A percentile compares a stretch with the other conserved stretches of the same genome.
phyloP scores from a whole-genome alignment of 2,888 invertebrate genomes.

The Agonopterix arenella region DNA sequence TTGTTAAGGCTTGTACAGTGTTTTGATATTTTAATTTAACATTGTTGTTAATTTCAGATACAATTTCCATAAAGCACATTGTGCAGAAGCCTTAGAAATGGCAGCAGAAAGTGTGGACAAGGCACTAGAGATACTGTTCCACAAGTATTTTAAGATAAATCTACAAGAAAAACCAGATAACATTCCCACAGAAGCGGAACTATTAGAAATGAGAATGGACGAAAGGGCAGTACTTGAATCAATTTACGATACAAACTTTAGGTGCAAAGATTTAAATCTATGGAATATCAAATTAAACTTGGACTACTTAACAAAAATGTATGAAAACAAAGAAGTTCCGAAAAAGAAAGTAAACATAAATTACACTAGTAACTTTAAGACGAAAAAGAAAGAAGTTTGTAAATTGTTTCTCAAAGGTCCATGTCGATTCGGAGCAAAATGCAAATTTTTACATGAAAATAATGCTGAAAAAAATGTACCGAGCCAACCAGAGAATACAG shows the following conservation, averaged over 20 bases:
- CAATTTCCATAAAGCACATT: constrained; percentile 85
- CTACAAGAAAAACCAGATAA: constrained; percentile 49
- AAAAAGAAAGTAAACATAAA: constrained; percentile 57
- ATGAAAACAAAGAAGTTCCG: constrained; percentile 68
- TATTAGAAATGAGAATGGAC: constrained; percentile 81
- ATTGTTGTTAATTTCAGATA: constrained; percentile 59
- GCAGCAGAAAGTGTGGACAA: constrained; percentile 83
- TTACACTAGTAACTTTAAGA: constrained; percentile 32
- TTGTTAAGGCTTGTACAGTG: too few relatives aligned
- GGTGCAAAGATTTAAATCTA: constrained; percentile 82
- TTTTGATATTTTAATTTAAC: too few relatives aligned
- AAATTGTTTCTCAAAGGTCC: constrained; percentile 80
- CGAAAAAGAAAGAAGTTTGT: constrained; percentile 77
- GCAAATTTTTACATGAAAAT: constrained; percentile 83
- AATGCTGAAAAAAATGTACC: constrained; percentile 41
- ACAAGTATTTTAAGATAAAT: constrained; percentile 80
- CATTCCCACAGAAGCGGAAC: constrained; percentile 65
- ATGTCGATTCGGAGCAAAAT: constrained; percentile 85
- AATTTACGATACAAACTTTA: constrained; percentile 84
- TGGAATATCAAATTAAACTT: constrained; percentile 84
- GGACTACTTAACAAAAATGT: constrained; percentile 79
- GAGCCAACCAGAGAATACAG: constrained; percentile 35
- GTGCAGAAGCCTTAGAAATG: constrained; percentile 83
- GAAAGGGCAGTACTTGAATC: constrained; percentile 86
- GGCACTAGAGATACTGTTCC: constrained; percentile 82